These are phyloP conservation scores for Antheraea assamensis DNA, from an alignment of 2,888 invertebrate species.

Conservation along the genomic window DNA sequence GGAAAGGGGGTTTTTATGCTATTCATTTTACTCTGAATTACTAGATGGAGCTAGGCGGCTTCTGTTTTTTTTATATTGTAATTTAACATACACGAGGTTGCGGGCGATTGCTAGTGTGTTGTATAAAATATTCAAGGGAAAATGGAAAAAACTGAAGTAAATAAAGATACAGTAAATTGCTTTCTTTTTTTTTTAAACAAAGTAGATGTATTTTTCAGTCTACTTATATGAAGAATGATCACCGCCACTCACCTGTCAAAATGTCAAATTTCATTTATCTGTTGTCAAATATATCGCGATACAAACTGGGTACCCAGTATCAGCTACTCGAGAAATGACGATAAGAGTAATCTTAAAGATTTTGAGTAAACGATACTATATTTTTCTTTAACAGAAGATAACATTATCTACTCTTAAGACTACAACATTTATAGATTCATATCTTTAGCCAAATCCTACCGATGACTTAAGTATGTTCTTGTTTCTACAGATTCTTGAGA, in stretches of 20 bases:
- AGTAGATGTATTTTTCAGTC: constrained; percentile 10
- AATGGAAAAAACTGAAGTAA: background rate
- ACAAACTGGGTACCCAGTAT: constrained; percentile 28
- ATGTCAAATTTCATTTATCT: constrained; percentile 52
- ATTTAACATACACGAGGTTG: too few species aligned
- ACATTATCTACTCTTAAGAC: constrained; percentile 22
- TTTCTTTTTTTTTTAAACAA: background rate
- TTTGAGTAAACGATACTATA: constrained; percentile 20
- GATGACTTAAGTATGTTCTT: background rate
- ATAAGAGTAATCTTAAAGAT: constrained; percentile 23
- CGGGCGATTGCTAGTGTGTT: too few species aligned
- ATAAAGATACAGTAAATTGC: background rate
- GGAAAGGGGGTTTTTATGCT: too few species aligned
- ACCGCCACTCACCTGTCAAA: constrained; percentile 59
- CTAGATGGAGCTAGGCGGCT: too few species aligned
- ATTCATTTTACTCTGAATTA: too few species aligned
- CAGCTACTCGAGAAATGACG: constrained; percentile 26
- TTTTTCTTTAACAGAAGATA: constrained; percentile 29
- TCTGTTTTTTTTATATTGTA: too few species aligned
- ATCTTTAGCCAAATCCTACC: background rate
- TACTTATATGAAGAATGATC: constrained; percentile 29
- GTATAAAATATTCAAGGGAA: background rate
- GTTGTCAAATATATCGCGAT: constrained; percentile 63
- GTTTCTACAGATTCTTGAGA: too few species aligned
- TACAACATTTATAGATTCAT: background rate